Percentiles rank a stretch among this genome's conserved stretches.
Evolutionary conservation across 2,888 invertebrate species (phyloP).

Genomic region (Eledone cirrhosa): DNA sequence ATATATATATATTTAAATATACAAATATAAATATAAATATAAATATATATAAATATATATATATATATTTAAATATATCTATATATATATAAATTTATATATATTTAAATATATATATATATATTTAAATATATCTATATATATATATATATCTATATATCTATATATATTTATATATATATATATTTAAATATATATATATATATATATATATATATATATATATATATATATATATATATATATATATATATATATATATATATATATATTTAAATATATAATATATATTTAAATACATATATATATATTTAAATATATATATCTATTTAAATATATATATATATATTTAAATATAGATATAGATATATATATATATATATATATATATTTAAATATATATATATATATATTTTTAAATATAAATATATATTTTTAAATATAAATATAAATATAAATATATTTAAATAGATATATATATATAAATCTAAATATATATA

Average conservation of each 20-base stretch:
- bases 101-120: neutral
- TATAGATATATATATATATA: neutral
- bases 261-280: neutral
- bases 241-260: neutral
- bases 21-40: no score
- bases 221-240: neutral
- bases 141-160: no score
- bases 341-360: no score
- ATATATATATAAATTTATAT: neutral
- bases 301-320: neutral
- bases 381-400: neutral
- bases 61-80: neutral
- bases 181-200: neutral
- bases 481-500: neutral
- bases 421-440: no score
- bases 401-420: neutral
- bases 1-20: neutral
- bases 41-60: neutral
- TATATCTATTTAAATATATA: no score
- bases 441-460: no score
- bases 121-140: no score
- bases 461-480: no score
- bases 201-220: neutral
- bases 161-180: neutral
- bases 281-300: neutral